A percentile compares a stretch with the other conserved stretches of the same genome.
phyloP scores from a whole-genome alignment of 2,113 vertebrate genomes.

The Ibidorhyncha struthersii region DNA sequence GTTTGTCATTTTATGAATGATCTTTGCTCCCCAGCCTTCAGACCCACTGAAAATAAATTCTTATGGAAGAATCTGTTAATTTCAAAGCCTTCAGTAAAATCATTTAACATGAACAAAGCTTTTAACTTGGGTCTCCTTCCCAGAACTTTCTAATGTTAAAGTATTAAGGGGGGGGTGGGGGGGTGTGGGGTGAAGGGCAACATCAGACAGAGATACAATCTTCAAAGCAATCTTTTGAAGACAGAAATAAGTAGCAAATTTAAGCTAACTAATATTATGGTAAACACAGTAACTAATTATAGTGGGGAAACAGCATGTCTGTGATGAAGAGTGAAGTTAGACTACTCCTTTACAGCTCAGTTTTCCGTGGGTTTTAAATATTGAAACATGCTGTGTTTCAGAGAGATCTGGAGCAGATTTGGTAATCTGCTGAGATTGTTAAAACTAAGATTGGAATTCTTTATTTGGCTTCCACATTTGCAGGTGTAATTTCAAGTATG shows the following conservation, averaged over 20 bases:
- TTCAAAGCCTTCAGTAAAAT: not conserved
- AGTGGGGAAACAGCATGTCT: not conserved
- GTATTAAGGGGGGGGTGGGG: no score
- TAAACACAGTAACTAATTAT: not conserved
- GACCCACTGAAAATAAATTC: not conserved
- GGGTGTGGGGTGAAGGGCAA: no score
- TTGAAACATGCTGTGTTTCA: not conserved
- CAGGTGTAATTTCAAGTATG: not conserved
- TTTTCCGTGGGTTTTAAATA: not conserved
- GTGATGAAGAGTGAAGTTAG: not conserved
- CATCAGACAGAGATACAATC: not conserved
- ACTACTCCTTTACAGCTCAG: not conserved
- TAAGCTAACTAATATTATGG: not conserved
- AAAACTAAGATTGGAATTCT: not conserved
- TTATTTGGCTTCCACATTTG: not conserved
- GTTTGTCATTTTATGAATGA: not conserved
- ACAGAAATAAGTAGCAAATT: not conserved
- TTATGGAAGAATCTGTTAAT: not conserved
- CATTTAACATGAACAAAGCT: not conserved
- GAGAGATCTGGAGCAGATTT: not conserved
- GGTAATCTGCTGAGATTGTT: not conserved
- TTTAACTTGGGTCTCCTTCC: not conserved
- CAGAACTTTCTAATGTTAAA: not conserved
- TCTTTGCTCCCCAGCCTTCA: not conserved
- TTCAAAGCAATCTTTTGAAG: not conserved